Base-by-base conservation (phyloP, 2,113 vertebrate species). In the Engraulis encrasicolus region DNA sequence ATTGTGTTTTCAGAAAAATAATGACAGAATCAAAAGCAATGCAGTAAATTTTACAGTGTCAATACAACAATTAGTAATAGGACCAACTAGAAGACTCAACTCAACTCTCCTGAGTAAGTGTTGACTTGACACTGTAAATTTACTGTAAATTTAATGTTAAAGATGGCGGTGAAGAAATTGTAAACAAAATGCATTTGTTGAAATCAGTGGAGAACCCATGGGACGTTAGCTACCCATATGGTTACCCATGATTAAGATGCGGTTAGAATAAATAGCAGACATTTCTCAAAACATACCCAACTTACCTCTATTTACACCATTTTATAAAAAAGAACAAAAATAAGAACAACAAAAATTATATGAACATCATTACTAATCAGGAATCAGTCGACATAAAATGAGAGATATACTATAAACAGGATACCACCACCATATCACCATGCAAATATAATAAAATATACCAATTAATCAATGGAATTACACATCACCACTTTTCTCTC, bases 251-350 rank as follows among this genome's bases (percentile, higher is more conserved):
- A 66, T 12, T 66, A 12, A 66, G 58, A 61, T 61, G n/a, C 27
- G 58, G 23, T 2, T 66, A 14, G 12, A 66, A 11, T 66, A 66
- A n/a, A 31, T 7, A 23, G 58, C 11, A 66, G 12, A 66, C n/a
- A 66, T 7, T 66, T 66, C 9, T 2, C 23, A 7, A 66, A 66
- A 66, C 12, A 66, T 66, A 66, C 31, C 27, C 31, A 66, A 66
- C 58, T 66, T 66, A 66, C 58, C 58, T 66, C 58, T 66, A 66
- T 66, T 66, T 66, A 66, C n/a, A 66, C 27, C 58, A 66, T 27
- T 23, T 27, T 12, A 66, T 27, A 66, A 14, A 11, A n/a, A 66
- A 45, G 9, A 45, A n/a, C n/a, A n/a, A n/a, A n/a, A n/a, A n/a
- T n/a, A n/a, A n/a, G n/a, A n/a, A n/a, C n/a, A n/a, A n/a, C n/a